Percentiles rank a stretch among this genome's conserved stretches.
Evolutionary conservation across 2,888 invertebrate genomes (phyloP).

Genomic region (Agonopterix subpropinquella): DNA sequence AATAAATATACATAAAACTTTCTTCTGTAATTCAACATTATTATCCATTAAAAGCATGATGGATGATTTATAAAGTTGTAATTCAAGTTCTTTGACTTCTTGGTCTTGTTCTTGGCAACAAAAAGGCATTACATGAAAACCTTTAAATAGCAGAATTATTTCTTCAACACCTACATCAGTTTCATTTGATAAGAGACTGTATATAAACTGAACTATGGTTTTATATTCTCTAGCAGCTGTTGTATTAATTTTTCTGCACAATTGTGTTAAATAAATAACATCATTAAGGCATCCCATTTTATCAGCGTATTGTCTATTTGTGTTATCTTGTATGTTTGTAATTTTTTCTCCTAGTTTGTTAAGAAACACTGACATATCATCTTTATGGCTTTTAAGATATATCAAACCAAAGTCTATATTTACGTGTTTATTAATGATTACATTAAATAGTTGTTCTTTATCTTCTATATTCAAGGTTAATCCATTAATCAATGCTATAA

Average conservation of each 20-base stretch:
- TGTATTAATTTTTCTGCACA: conserved; percentile 28
- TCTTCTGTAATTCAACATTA: conserved; percentile 31
- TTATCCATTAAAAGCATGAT: conserved; percentile 34
- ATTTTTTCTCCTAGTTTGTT: conserved; percentile 33
- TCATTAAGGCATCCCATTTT: conserved; percentile 40
- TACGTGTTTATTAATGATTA: conserved; percentile 19
- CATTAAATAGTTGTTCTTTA: conserved; percentile 23
- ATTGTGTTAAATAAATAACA: conserved; percentile 33
- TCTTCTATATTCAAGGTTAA: conserved; percentile 22
- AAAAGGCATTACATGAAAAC: conserved; percentile 18
- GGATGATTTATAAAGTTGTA: conserved; percentile 36
- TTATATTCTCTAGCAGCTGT: conserved; percentile 27
- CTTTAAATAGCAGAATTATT: conserved; percentile 26
- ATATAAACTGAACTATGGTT: conserved; percentile 34
- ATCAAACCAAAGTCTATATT: conserved; percentile 40
- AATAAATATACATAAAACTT: conserved; percentile 36
- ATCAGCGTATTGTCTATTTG: conserved; percentile 45
- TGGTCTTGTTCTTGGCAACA: conserved; percentile 12
- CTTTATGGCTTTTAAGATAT: conserved; percentile 32
- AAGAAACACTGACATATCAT: conserved; percentile 25
- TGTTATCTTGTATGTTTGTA: conserved; percentile 29
- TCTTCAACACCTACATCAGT: conserved; percentile 28
- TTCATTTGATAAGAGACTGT: conserved; percentile 35
- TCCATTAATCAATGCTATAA: conserved; percentile 21
- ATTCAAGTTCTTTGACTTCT: conserved; percentile 24